Conservation (phyloP, 37 sponge, comb jelly and placozoan species). For the Chondrilla cf. caribensis region DNA sequence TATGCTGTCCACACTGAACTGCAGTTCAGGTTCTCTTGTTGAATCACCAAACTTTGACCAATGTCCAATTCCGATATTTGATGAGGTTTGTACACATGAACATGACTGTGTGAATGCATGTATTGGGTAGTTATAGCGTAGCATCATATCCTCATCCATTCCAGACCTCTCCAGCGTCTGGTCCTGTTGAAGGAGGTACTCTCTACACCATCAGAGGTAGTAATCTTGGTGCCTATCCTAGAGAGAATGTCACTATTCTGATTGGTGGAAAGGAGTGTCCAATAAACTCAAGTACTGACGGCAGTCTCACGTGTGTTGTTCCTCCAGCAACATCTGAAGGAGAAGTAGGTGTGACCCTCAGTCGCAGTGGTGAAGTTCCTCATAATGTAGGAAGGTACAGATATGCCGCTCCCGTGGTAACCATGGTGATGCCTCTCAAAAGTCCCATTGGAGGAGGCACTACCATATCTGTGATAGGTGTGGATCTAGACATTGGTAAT, state of each 20-base stretch:
- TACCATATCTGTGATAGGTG: constrained; percentile 57
- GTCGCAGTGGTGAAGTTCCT: not conserved
- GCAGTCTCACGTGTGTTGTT: not conserved
- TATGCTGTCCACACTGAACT: not conserved
- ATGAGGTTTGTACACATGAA: constrained; percentile 5
- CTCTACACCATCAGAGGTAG: constrained; percentile 58
- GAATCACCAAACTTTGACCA: not conserved
- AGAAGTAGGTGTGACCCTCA: not conserved
- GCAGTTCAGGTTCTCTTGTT: not conserved
- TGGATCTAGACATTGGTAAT: constrained; percentile 49
- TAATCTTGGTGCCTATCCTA: constrained; percentile 60
- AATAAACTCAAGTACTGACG: not conserved
- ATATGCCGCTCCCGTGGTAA: constrained; percentile 39
- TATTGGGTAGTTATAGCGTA: too few relatives aligned
- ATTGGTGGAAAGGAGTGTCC: constrained; percentile 44
- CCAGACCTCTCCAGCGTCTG: constrained; percentile 57
- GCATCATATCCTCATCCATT: not conserved
- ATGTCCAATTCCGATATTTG: not conserved
- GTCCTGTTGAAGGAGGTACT: constrained; percentile 83
- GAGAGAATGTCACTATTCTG: constrained; percentile 45
- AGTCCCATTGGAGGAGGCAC: constrained; percentile 74
- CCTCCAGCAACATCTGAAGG: not conserved
- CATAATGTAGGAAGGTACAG: not conserved
- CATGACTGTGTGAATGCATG: not conserved
- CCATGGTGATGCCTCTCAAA: constrained; percentile 36